Base-by-base conservation (phyloP, 2,888 invertebrate genomes). In the Pseudeuparius sepicola region DNA sequence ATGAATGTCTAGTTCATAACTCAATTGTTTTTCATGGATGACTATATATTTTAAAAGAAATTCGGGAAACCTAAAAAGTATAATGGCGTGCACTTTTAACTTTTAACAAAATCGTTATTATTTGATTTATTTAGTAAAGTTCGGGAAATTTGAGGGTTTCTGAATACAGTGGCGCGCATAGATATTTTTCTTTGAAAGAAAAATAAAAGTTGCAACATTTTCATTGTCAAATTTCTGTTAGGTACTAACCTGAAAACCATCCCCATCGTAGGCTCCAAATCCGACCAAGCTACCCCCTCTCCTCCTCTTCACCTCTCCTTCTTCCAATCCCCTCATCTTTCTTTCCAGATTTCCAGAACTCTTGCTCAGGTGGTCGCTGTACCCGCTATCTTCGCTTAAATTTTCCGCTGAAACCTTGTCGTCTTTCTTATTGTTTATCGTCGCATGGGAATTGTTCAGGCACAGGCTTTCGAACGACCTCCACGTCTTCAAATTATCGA, bases 381-480 rank as follows among this genome's bases (percentile, higher is more conserved):
- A 82, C 34, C 83, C 83, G 50, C 81, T 82, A 60, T 84, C 83
- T 59, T 84, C 83, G 53, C 82, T 82, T 44, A 84, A 66, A 67
- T 83, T 83, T 56, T 84, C 83, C 13, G 75, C 75, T 27, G 82
- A 82, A 49, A 73, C 73, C 49, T 74, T 75, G 24, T 51, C 49
- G 25, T 47, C 43, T 14, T 36, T 36, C 16, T 28, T 43, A 32
- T 41, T 43, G 33, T 39, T 46, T 40, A 35, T 39, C 29, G 33
- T 47, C 37, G 45, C 33, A 4, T 34, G 40, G n/a, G 34, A 46
- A 28, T 41, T 46, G 18, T 47, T 48, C 15, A 47, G 43, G 11
- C 49, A 53, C 11, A 65, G 44, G 32, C 56, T 61, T 36, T 64
- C 65, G 40, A 59, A 62, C 45, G 64, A 64, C 34, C 60, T 47